These are phyloP conservation scores for Pherbina coryleti DNA, from an alignment of 2,888 invertebrate genomes.

Conservation along the genomic window DNA sequence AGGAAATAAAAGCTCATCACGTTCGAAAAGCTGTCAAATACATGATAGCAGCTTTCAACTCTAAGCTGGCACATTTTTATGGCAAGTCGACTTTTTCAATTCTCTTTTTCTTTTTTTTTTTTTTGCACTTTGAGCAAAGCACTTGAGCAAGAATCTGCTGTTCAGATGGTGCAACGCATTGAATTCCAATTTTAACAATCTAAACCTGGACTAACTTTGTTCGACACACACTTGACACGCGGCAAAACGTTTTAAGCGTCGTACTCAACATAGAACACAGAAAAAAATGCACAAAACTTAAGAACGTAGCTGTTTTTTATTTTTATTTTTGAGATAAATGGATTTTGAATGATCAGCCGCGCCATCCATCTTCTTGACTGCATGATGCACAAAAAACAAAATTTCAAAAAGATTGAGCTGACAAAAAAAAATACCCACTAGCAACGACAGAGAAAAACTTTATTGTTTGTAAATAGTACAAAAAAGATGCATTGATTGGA, in stretches of 20 bases:
- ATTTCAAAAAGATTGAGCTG: background rate
- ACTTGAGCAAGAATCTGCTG: background rate
- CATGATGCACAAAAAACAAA: background rate
- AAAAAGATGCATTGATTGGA: background rate
- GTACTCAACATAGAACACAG: background rate
- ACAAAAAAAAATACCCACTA: no score
- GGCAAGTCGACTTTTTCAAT: background rate
- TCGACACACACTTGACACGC: conserved; percentile 1
- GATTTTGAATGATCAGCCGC: conserved; percentile 25
- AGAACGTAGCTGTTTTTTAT: background rate
- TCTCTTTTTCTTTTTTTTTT: background rate
- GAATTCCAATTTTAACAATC: conserved; percentile 6
- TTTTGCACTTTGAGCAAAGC: background rate
- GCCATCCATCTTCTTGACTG: background rate
- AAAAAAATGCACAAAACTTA: background rate
- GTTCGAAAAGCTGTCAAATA: background rate
- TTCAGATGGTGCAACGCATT: background rate
- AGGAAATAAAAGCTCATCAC: background rate
- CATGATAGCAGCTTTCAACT: background rate
- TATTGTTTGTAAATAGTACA: background rate
- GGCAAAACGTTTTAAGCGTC: background rate
- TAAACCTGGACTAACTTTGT: background rate
- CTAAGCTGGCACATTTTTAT: background rate
- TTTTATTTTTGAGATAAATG: conserved; percentile 16
- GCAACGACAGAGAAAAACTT: background rate